phyloP scores from a whole-genome alignment of 2,888 invertebrate species.

The Drosophila diplacantha region DNA sequence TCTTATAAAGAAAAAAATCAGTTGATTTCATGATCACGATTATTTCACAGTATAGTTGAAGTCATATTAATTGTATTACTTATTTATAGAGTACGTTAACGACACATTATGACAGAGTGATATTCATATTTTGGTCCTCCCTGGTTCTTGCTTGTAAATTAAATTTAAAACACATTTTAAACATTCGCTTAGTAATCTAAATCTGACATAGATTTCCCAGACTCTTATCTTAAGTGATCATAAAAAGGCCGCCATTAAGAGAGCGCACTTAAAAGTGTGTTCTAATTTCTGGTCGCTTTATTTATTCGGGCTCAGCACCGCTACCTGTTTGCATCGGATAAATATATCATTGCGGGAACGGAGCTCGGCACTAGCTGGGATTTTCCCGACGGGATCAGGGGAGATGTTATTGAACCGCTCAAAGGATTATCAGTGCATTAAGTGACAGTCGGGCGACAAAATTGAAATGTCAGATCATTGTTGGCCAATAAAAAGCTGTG shows the following conservation, averaged over 20 bases:
- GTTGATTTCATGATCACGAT: no score
- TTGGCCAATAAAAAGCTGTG: conserved; percentile 43
- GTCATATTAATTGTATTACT: no score
- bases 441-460: conserved; percentile 24
- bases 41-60: no score
- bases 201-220: conserved; percentile 20
- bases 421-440: conserved; percentile 33
- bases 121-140: background rate
- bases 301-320: background rate
- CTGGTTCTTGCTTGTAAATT: background rate
- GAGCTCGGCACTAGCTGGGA: conserved; percentile 13
- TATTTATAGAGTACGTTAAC: background rate
- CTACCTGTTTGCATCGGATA: conserved; percentile 21
- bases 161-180: background rate
- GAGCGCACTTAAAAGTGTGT: conserved; percentile 23
- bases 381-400: conserved; percentile 27
- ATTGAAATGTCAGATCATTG: conserved; percentile 51
- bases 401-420: conserved; percentile 42
- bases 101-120: no score
- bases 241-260: conserved; percentile 24
- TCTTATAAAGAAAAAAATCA: no score
- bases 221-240: conserved; percentile 34
- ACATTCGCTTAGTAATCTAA: background rate
- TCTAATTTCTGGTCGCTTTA: conserved; percentile 33
- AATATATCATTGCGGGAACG: conserved; percentile 12